These are phyloP conservation scores for Lagodon rhomboides DNA, from an alignment of 2,797 vertebrate species.

Conservation along the genomic window DNA sequence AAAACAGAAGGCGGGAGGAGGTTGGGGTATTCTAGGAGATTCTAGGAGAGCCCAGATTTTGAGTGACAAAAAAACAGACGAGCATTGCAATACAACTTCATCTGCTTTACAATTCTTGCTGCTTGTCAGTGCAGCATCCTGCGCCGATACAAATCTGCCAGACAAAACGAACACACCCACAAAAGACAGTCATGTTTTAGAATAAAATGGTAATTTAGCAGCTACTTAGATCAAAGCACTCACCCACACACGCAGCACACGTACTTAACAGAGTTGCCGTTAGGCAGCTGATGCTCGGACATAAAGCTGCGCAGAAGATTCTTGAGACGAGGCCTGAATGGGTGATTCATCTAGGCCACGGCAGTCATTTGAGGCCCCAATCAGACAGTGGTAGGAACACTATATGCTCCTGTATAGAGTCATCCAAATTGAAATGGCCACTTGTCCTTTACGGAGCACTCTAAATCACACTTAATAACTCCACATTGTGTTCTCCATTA, in stretches of 20 bases:
- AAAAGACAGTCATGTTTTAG: constrained; percentile 46
- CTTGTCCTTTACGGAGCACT: constrained; percentile 75
- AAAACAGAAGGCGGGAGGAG: neutral
- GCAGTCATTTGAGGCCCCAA: constrained; percentile 60
- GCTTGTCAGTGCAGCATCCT: constrained; percentile 39
- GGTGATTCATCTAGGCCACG: constrained; percentile 64
- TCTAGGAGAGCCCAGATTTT: constrained; percentile 26
- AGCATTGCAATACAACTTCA: constrained; percentile 43
- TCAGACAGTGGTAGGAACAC: constrained; percentile 65
- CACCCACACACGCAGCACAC: constrained; percentile 54
- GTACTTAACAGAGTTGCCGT: constrained; percentile 61
- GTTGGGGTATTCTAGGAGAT: constrained; percentile 19
- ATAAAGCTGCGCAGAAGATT: constrained; percentile 54
- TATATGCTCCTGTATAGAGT: constrained; percentile 63
- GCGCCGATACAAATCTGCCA: constrained; percentile 32
- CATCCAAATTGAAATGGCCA: constrained; percentile 69
- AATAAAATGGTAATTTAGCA: constrained; percentile 58
- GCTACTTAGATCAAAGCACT: constrained; percentile 62
- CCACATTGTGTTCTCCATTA: constrained; percentile 72
- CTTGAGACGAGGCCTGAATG: constrained; percentile 59
- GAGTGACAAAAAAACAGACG: constrained; percentile 12
- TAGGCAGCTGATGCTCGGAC: constrained; percentile 41
- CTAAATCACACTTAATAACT: constrained; percentile 77
- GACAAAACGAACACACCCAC: constrained; percentile 55
- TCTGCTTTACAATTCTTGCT: constrained; percentile 41